phyloP scores from a whole-genome alignment of 2,888 invertebrate genomes.

The Nudaria mundana region DNA sequence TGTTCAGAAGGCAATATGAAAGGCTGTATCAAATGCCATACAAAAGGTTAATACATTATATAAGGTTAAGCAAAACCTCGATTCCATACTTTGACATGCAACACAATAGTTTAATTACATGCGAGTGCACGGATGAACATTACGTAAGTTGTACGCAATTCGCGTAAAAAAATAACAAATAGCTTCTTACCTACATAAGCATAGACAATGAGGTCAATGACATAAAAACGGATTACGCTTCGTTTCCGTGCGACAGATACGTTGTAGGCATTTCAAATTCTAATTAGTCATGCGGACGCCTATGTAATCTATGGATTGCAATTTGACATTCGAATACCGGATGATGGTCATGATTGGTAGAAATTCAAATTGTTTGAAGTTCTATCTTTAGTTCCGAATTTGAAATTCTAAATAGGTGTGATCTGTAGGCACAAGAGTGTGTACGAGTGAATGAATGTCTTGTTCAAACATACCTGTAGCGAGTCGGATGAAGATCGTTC shows the following conservation, averaged over 20 bases:
- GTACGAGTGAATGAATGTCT: constrained; percentile 42
- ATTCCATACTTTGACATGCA: constrained; percentile 50
- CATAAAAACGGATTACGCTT: constrained; percentile 65
- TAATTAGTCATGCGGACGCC: constrained; percentile 56
- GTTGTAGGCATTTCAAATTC: constrained; percentile 57
- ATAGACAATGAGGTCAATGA: constrained; percentile 65
- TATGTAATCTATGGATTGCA: constrained; percentile 40
- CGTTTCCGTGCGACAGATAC: constrained; percentile 54
- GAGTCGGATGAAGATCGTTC: constrained; percentile 69
- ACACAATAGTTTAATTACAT: constrained; percentile 65
- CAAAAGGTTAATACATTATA: constrained; percentile 69
- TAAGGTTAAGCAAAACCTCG: constrained; percentile 45
- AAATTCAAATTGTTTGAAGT: neutral
- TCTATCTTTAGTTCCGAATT: constrained; percentile 9
- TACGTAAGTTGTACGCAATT: constrained; percentile 58
- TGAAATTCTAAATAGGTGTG: constrained; percentile 39
- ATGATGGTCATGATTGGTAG: constrained; percentile 5
- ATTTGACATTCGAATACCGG: constrained; percentile 34
- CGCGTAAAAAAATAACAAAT: constrained; percentile 51
- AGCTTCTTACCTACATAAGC: constrained; percentile 52
- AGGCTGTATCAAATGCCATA: constrained; percentile 64
- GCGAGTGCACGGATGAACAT: constrained; percentile 47
- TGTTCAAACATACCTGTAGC: constrained; percentile 70
- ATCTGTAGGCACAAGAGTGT: constrained; percentile 33
- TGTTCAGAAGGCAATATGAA: constrained; percentile 43